Conservation (phyloP, 2,797 vertebrate genomes). For the Phalanger gymnotis region DNA sequence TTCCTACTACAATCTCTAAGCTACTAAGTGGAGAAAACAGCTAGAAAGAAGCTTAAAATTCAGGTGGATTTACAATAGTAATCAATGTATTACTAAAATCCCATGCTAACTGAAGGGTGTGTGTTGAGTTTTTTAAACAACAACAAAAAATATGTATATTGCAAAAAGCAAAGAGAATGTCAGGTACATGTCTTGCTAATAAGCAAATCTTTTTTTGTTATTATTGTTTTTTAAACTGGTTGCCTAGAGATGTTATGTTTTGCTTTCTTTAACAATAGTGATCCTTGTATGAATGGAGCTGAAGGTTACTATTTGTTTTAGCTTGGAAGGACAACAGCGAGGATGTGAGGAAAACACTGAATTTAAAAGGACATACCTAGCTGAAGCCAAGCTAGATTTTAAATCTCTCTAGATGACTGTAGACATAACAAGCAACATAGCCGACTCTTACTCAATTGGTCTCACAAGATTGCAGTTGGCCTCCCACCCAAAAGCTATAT, state of each 20-base stretch:
- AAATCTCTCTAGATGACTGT: neutral
- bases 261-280: neutral
- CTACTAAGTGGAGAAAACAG: neutral
- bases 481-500: neutral
- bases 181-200: neutral
- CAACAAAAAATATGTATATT: neutral
- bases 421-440: neutral
- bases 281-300: neutral
- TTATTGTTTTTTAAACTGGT: neutral
- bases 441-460: neutral
- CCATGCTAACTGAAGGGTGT: neutral
- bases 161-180: neutral
- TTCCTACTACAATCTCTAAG: too few species aligned
- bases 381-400: neutral
- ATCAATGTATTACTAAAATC: neutral
- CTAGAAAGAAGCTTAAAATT: constrained; percentile 1
- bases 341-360: neutral
- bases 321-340: neutral
- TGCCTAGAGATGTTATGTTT: constrained; percentile 42
- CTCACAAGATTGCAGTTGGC: neutral
- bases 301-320: constrained; percentile 19
- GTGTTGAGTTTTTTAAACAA: neutral
- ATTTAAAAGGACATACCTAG: neutral
- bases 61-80: neutral
- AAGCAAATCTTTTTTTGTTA: neutral